Base-by-base conservation (phyloP, 2,113 vertebrate genomes). In the Syrrhaptes paradoxus region DNA sequence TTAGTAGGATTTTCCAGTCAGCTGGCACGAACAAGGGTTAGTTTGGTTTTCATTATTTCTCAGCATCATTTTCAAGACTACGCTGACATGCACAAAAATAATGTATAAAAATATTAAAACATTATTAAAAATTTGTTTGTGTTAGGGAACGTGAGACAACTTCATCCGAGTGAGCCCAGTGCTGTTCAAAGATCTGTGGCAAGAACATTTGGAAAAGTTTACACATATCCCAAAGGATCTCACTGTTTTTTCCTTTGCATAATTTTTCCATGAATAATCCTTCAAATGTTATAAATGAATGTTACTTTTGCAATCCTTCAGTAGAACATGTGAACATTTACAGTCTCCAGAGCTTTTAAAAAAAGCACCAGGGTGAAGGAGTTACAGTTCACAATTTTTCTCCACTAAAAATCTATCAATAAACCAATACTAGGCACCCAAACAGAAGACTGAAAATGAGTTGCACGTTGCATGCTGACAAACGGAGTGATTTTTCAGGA, bases 261-360 rank as follows among this genome's bases (percentile, higher is more conserved):
- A 98, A 98, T 98, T 98, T 98, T 98, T 98, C 98, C 98, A 97
- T 98, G 98, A 98, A 98, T 98, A 98, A 98, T 98, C 96, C 97
- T 96, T 97, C 97, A 97, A 97, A 94, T 74, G 92, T 97, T 97
- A 95, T 96, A 98, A 98, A 97, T 96, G 97, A 97, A 97, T 91
- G 88, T 96, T 96, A 97, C 97, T 98, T 97, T 95, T 97, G 96
- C 97, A 97, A 96, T 97, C 87, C 96, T 94, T 97, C 97, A 98
- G 96, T 95, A 97, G 97, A 97, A 96, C 96, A 97, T 88, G 95
- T 93, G 97, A 98, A 94, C 93, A 84, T 85, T 94, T 95, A 96
- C 95, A 84, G 94, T 96, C 97, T 97, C 97, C 93, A 94, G 95
- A 93, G 80, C 65, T 87, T 93, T 95, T 70, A 13, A 86, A 81